phyloP scores from a whole-genome alignment of 2,797 vertebrate genomes.

The Mormyrus proboscirostris region DNA sequence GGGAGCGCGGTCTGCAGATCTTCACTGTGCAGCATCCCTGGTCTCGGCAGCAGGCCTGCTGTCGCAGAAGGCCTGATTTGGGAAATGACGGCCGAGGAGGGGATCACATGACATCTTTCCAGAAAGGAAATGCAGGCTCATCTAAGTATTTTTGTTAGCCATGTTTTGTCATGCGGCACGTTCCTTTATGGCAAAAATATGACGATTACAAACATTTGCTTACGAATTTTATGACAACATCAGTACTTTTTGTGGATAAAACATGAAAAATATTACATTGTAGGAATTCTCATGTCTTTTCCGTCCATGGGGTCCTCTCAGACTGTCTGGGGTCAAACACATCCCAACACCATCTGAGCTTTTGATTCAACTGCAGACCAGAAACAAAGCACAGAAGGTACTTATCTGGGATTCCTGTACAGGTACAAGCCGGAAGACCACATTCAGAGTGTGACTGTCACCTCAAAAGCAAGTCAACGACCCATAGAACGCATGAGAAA shows the following conservation, averaged over 20 bases:
- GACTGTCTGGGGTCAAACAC: neutral
- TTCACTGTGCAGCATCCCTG: neutral
- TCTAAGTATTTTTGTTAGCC: neutral
- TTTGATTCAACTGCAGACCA: neutral
- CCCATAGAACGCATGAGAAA: conserved; percentile 38
- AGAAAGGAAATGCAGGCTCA: neutral
- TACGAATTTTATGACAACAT: neutral
- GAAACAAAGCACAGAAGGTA: neutral
- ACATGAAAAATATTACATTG: neutral
- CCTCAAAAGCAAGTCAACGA: conserved; percentile 44
- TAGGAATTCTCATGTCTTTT: neutral
- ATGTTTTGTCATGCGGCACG: neutral
- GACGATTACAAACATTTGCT: neutral
- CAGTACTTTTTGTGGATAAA: neutral
- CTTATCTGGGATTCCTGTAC: conserved; percentile 40
- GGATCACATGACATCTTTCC: neutral
- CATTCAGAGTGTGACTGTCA: conserved; percentile 30
- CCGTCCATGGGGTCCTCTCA: neutral
- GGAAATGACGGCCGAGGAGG: neutral
- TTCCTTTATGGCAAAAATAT: neutral
- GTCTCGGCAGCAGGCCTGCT: neutral
- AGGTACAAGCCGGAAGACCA: conserved; percentile 41
- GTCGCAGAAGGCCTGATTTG: neutral
- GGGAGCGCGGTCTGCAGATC: neutral
- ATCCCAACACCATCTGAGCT: too few relatives aligned